Conservation (phyloP, 2,888 invertebrate species). For the Patella caerulea region DNA sequence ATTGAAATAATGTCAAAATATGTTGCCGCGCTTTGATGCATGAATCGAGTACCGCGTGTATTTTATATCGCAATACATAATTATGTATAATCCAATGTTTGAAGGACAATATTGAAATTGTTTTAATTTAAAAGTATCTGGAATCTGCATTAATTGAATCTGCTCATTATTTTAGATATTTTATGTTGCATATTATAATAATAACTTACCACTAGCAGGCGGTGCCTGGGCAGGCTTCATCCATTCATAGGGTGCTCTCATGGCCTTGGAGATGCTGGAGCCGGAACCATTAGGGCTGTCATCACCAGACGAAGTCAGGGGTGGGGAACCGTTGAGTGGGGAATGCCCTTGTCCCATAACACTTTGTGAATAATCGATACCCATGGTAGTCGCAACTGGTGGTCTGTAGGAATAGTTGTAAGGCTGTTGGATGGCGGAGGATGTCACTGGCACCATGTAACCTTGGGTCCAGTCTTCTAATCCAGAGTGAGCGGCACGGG, state of each 20-base stretch:
- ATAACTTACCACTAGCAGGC: constrained; percentile 54
- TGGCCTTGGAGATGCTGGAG: constrained; percentile 52
- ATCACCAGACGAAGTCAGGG: constrained; percentile 11
- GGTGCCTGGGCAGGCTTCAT: constrained; percentile 63
- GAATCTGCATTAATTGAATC: too few relatives aligned
- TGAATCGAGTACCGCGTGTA: too few relatives aligned
- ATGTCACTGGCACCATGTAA: constrained; percentile 28
- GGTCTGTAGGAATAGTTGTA: constrained; percentile 37
- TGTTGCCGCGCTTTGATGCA: too few relatives aligned
- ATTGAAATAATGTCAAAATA: too few relatives aligned
- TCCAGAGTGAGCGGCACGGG: constrained; percentile 27
- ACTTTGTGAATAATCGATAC: background rate
- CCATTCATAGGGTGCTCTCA: constrained; percentile 65
- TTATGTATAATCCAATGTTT: too few relatives aligned
- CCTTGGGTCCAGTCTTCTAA: constrained; percentile 57
- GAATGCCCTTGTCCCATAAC: constrained; percentile 12
- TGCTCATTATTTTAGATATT: too few relatives aligned
- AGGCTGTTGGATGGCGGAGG: constrained; percentile 30
- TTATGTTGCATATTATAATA: too few relatives aligned
- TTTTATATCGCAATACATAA: too few relatives aligned
- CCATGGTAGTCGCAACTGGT: constrained; percentile 4
- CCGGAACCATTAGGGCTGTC: constrained; percentile 45
- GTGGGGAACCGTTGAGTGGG: constrained; percentile 15
- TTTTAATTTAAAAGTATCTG: too few relatives aligned
- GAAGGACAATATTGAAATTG: too few relatives aligned